Conservation (phyloP, 2,113 vertebrate genomes). For the Nycticorax nycticorax region DNA sequence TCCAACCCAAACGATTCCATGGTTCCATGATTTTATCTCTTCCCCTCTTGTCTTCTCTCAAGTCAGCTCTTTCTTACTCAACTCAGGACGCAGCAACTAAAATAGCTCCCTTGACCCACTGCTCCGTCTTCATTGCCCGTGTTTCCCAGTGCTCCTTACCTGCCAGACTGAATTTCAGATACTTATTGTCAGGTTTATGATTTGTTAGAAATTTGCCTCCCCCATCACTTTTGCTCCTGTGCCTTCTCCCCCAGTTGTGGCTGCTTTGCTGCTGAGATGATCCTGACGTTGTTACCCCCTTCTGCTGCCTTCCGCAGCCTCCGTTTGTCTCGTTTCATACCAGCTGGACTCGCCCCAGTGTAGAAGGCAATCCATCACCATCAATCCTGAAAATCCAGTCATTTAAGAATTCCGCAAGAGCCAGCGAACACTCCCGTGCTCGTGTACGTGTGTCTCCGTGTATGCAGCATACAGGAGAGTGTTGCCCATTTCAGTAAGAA, state of each 20-base stretch:
- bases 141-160: neutral
- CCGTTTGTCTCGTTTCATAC: neutral
- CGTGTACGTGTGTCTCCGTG: fast-evolving
- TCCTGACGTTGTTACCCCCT: neutral
- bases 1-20: too few relatives aligned
- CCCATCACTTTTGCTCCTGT: neutral
- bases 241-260: neutral
- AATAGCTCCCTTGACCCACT: neutral
- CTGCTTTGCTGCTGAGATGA: neutral
- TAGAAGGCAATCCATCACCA: neutral
- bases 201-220: neutral
- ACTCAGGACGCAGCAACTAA: neutral
- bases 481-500: neutral
- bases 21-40: too few relatives aligned
- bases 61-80: too few relatives aligned
- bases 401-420: neutral
- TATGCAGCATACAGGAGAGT: fast-evolving
- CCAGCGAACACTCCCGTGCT: neutral
- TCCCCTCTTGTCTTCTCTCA: too few relatives aligned
- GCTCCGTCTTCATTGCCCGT: neutral
- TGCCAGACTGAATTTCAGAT: neutral
- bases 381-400: neutral
- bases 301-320: neutral
- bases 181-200: neutral
- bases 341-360: neutral